Base-by-base conservation (phyloP, 2,888 invertebrate species). In the Gymnosoma rotundatum region DNA sequence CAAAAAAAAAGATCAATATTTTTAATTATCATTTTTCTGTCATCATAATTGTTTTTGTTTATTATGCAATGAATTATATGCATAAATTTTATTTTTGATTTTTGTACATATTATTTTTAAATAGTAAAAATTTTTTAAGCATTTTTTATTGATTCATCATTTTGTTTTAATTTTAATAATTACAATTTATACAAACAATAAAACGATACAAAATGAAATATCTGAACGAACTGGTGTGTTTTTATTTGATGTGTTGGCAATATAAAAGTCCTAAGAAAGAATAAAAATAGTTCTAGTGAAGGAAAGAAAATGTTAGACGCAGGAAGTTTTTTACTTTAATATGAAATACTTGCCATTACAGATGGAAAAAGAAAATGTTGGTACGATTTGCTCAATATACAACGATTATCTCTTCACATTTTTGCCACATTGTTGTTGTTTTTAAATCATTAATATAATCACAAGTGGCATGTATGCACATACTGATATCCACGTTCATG, bases 91-190 rank as follows among this genome's bases (percentile, higher is more conserved):
- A 21, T 64, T 79, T 61, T 78, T 70, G 75, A 36, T 81, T 83
- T 86, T 83, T 91, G 90, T 91, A 91, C 84, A 90, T 90, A 89
- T 91, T 89, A 89, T 89, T 89, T 89, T 89, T 90, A 90, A 90
- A 87, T 89, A 91, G 90, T 86, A 86, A 88, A 86, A 89, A 88
- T 87, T 88, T 50, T 64, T 83, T 81, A 85, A 83, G 70, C 66
- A 45, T 78, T 69, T 66, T 69, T 73, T 14, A 81, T 78, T 78
- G 64, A 64, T 61, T 78, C 78, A 76, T 79, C 32, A 52, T 74
- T 32, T 80, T 83, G 50, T 73, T 73, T 80, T 69, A 78, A 63
- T 52, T 74, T 67, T 42, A 21, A 52, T 58, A 69, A 78, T 32
- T 70, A 80, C 32, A 67, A 36, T 63, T 78, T 80, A 69, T 83